Evolutionary conservation across 2,797 vertebrate species (phyloP).

Genomic region (Neosilurus hyrtlii): DNA sequence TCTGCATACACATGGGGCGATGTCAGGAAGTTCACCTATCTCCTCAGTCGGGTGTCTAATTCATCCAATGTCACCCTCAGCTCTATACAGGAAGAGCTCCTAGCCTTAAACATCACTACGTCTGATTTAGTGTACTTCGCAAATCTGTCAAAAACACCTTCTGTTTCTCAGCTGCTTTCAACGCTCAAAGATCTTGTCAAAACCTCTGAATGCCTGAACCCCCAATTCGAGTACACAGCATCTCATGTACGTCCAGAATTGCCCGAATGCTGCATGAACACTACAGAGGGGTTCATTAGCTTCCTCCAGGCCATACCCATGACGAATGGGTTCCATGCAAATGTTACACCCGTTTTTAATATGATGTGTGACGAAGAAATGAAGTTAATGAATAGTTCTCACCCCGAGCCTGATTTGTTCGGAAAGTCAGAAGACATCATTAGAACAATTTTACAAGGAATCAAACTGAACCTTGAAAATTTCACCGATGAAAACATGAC

Average conservation of each 20-base stretch:
- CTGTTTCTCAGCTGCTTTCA: conserved; percentile 56
- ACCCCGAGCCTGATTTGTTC: conserved; percentile 49
- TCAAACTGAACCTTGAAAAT: conserved; percentile 64
- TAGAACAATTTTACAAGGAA: conserved; percentile 55
- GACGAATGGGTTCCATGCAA: conserved; percentile 22
- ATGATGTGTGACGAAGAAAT: conserved; percentile 54
- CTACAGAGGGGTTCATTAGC: conserved; percentile 54
- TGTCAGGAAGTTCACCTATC: conserved; percentile 58
- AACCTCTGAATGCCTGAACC: conserved; percentile 63
- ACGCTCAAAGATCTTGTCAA: conserved; percentile 56
- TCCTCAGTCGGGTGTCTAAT: conserved; percentile 60
- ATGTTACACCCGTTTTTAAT: conserved; percentile 57
- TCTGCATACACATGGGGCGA: conserved; percentile 44
- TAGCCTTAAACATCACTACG: conserved; percentile 65
- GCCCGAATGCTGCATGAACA: conserved; percentile 60
- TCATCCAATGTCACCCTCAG: conserved; percentile 57
- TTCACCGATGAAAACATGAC: conserved; percentile 57
- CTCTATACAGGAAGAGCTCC: conserved; percentile 61
- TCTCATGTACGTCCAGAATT: background rate
- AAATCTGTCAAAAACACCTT: conserved; percentile 52
- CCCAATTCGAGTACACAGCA: conserved; percentile 30
- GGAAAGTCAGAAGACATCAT: conserved; percentile 51
- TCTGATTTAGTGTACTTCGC: conserved; percentile 61
- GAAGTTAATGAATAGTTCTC: conserved; percentile 35
- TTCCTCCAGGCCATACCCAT: conserved; percentile 57